Percentiles rank a stretch among this genome's conserved stretches.
These are phyloP conservation scores for Zygaena filipendulae DNA, from an alignment of 2,888 invertebrate genomes.

Conservation along the genomic window DNA sequence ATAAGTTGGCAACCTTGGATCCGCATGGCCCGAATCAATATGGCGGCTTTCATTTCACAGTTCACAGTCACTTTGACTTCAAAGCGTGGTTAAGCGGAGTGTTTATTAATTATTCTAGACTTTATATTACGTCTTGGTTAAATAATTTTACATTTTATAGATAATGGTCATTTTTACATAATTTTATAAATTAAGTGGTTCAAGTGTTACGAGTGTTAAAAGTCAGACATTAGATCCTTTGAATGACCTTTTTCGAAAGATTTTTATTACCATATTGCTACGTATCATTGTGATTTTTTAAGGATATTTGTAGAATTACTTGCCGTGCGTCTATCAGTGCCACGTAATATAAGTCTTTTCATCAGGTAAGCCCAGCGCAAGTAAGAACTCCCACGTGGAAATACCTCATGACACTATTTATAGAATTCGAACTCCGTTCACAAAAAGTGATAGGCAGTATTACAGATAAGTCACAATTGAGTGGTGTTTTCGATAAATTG, in stretches of 20 bases:
- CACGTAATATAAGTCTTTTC: constrained; percentile 39
- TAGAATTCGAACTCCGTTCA: constrained; percentile 57
- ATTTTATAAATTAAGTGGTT: constrained; percentile 43
- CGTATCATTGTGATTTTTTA: constrained; percentile 30
- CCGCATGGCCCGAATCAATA: constrained; percentile 57
- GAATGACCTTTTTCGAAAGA: constrained; percentile 60
- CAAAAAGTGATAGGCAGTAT: constrained; percentile 39
- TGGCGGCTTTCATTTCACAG: constrained; percentile 59
- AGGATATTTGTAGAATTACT: constrained; percentile 27
- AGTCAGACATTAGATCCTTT: constrained; percentile 55
- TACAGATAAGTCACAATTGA: constrained; percentile 25
- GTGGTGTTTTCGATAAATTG: too few species aligned
- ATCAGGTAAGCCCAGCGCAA: constrained; percentile 41
- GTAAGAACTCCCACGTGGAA: constrained; percentile 64
- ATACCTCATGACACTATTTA: constrained; percentile 63
- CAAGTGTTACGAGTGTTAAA: constrained; percentile 43
- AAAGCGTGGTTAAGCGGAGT: too few species aligned
- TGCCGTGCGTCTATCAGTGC: constrained; percentile 47
- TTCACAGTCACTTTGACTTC: too few species aligned
- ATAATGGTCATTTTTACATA: constrained; percentile 31
- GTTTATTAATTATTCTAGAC: too few species aligned
- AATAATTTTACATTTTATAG: constrained; percentile 34
- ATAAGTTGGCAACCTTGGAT: constrained; percentile 19
- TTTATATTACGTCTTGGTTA: too few species aligned
- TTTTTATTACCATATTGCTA: constrained; percentile 62